Evolutionary conservation across 2,113 vertebrate genomes (phyloP).

Genomic region (Sula dactylatra): DNA sequence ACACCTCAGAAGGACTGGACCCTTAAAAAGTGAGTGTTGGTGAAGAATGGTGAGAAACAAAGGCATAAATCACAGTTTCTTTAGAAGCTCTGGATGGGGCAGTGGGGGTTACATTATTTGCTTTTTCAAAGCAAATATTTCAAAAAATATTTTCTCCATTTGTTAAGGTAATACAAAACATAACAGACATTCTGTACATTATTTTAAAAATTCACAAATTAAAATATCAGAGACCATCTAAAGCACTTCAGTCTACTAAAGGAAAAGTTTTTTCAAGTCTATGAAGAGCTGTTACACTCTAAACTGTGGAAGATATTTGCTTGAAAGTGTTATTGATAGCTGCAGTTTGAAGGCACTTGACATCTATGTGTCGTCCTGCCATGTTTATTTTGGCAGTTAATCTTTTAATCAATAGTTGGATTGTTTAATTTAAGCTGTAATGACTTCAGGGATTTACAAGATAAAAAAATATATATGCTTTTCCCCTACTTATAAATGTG

Average conservation of each 20-base stretch:
- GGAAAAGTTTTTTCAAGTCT: neutral
- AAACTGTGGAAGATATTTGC: constrained; percentile 10
- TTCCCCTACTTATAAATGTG: neutral
- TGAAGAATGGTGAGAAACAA: constrained; percentile 9
- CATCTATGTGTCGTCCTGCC: neutral
- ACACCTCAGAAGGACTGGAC: neutral
- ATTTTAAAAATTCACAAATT: neutral
- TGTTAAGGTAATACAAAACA: neutral
- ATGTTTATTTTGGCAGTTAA: constrained; percentile 39
- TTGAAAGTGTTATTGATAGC: neutral
- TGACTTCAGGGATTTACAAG: neutral
- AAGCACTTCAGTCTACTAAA: neutral
- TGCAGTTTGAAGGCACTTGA: neutral
- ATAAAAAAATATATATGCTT: neutral
- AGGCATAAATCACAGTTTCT: neutral
- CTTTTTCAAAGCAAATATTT: too few species aligned
- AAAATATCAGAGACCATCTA: neutral
- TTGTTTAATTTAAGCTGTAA: constrained; percentile 27
- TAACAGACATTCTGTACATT: neutral
- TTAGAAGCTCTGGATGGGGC: neutral
- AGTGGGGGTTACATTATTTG: neutral
- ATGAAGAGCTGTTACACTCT: neutral
- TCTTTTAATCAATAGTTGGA: constrained; percentile 22
- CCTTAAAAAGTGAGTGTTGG: neutral
- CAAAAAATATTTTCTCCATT: neutral